phyloP scores from a whole-genome alignment of 2,113 vertebrate genomes.

The Ictidomys tridecemlineatus region DNA sequence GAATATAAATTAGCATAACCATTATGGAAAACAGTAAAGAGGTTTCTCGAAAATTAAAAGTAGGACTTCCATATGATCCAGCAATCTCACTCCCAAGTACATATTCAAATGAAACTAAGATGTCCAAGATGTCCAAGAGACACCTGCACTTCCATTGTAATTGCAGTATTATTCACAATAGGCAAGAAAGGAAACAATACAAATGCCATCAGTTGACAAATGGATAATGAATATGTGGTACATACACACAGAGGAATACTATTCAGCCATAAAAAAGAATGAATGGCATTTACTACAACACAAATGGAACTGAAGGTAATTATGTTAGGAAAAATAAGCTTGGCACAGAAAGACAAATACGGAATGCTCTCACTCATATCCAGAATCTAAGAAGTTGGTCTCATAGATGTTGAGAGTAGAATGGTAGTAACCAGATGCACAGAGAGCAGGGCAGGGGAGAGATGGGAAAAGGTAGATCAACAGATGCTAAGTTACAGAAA shows the following conservation, averaged over 20 bases:
- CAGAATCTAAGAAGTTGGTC: background rate
- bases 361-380: no score
- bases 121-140: background rate
- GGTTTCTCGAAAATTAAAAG: background rate
- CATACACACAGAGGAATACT: background rate
- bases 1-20: background rate
- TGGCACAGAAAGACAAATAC: background rate
- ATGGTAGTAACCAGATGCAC: background rate
- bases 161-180: background rate
- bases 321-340: background rate
- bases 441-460: background rate
- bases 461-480: background rate
- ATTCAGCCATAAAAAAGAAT: background rate
- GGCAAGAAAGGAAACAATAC: background rate
- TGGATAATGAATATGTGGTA: background rate
- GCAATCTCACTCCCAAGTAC: background rate
- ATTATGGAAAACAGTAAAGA: background rate
- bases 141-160: background rate
- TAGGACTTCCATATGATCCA: background rate
- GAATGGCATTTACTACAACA: background rate
- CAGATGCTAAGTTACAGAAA: no score
- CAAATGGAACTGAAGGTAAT: background rate
- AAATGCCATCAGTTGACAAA: background rate
- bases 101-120: background rate
- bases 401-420: background rate